These are phyloP conservation scores for Holothuria scabra DNA, from an alignment of 53 echinoderm and acorn worm genomes.

Conservation along the genomic window DNA sequence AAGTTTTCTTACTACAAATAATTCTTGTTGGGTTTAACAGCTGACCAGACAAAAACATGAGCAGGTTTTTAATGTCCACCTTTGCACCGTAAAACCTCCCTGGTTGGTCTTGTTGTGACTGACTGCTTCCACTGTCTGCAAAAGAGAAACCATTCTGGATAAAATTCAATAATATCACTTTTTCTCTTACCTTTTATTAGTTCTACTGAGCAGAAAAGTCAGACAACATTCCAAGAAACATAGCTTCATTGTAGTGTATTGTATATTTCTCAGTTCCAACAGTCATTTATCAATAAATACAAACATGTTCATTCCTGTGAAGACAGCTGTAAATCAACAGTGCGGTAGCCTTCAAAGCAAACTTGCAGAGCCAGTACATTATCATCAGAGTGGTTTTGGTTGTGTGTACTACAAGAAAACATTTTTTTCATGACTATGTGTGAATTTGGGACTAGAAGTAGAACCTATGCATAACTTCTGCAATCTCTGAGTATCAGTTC, in stretches of 20 bases:
- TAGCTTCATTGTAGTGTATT: not conserved
- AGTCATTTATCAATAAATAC: no score
- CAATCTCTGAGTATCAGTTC: no score
- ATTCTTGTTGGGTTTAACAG: conserved; percentile 87
- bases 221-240: no score
- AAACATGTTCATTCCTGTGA: not conserved
- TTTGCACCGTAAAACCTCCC: conserved; percentile 74
- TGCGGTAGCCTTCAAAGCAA: no score
- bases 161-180: not conserved
- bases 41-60: conserved; percentile 86
- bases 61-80: conserved; percentile 88
- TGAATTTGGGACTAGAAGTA: no score
- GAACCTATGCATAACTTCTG: no score
- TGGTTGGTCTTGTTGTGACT: conserved; percentile 49
- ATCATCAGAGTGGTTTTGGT: no score
- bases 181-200: not conserved
- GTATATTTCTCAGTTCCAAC: no score
- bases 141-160: not conserved
- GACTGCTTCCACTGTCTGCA: conserved; percentile 20
- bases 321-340: not conserved
- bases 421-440: no score
- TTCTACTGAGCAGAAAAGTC: no score
- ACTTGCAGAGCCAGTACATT: no score
- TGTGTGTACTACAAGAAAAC: no score
- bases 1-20: conserved; percentile 85